Base-by-base conservation (phyloP, 2,888 invertebrate species). In the Chrysolina oricalcia region DNA sequence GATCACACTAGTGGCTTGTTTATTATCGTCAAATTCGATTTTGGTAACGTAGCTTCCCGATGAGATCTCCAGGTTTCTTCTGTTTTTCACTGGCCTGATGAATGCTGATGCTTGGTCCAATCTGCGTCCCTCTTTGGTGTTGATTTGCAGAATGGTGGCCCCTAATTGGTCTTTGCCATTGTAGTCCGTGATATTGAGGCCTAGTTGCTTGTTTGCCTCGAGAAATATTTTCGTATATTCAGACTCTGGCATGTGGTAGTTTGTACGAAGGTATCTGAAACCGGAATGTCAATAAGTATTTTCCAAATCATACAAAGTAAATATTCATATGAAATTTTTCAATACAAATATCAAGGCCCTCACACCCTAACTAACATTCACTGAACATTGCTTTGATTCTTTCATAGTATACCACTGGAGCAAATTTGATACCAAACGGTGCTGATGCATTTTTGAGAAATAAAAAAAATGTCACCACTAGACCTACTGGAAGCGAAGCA, bases 61-160 rank as follows among this genome's bases (percentile, higher is more conserved):
- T 0, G 94, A 92, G 1, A 96, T 90, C 85, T 92, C 91, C 15
- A 96, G 89, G 84, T 96, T 96, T 9, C 84, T 82, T 27, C 95
- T 90, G 10, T 89, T 85, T 15, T 91, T 88, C 6, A 93, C 90
- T 0, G 95, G 94, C 80, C 91, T 90, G 11, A 95, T 89, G 86
- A 94, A 96, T 0, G 95, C 95, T 85, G 94, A 94, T 2, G 93
- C 92, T 0, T 94, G 92, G 85, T 95, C 95, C 80, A 94, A 94
- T 72, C 96, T 90, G 73, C 93, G 90, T 0, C 96, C 96, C 67
- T 91, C 90, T 65, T 92, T 89, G 81, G 93, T 90, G 62, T 92
- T 94, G 0, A 93, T 92, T 85, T 94, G 94, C 0, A 92, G 91
- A 19, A 91, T 90, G 0, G 92, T 92, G 82, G 94, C 94, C 0